Base-by-base conservation (phyloP, 2,888 invertebrate species). In the Mechanitis messenoides region DNA sequence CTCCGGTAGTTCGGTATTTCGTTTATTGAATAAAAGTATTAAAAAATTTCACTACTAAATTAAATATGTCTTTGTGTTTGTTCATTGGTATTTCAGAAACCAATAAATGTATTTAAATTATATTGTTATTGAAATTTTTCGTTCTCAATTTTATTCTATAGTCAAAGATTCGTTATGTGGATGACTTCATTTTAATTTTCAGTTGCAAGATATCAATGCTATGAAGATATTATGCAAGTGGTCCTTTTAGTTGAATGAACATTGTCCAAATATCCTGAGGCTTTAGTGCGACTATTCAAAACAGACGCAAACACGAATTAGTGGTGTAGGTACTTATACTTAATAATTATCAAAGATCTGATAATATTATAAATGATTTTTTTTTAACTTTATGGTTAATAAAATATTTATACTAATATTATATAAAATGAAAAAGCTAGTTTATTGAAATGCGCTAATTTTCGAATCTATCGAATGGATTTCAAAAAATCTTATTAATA, bases 251-350 rank as follows among this genome's bases (percentile, higher is more conserved):
- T 72, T 75, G 76, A 81, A 72, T 78, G 78, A 75, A 69, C 75
- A 79, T 72, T 76, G 77, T 76, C 74, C 72, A 78, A 79, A 80
- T 78, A 74, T 77, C 80, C 79, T 72, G 71, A 75, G 75, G 82
- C 78, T 60, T 63, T 64, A 59, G 55, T 60, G 69, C 71, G 74
- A 79, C 81, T 84, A 83, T 81, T 82, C 80, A 81, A 76, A 81
- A 80, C 74, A 72, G 75, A 76, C 70, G 68, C 74, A 70, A 73
- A 77, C 75, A 76, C 42, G 47, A 31, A 50, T 58, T 58, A 57
- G 35, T 53, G 33, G 33, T 31, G 20, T 45, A 28, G 57, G 45
- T 20, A 38, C 45, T 60, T 56, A 9, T 20, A 46, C n/a, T 46
- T 28, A n/a, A 50, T 58, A 50, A 11, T 31, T 50, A 20, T 7